These are phyloP conservation scores for Peromyscus californicus DNA, from an alignment of 2,113 vertebrate species.

Conservation along the genomic window DNA sequence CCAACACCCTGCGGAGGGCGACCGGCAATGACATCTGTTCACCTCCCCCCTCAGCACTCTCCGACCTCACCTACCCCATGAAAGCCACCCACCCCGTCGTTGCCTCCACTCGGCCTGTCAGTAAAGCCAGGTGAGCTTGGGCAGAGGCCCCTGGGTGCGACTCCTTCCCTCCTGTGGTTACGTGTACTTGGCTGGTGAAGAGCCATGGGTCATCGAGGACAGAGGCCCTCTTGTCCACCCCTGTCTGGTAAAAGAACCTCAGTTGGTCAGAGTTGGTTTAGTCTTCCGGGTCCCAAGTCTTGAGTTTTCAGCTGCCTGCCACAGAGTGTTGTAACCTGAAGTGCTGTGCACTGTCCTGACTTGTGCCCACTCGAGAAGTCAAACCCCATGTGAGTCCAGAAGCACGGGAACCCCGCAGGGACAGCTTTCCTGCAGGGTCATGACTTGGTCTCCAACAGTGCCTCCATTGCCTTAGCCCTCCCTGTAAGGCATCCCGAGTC, in stretches of 20 bases:
- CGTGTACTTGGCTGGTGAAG: background rate
- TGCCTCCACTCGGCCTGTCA: conserved; percentile 78
- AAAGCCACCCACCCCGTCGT: conserved; percentile 84
- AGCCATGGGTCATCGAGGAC: background rate
- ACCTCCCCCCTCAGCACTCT: conserved; percentile 85
- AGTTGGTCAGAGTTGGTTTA: background rate
- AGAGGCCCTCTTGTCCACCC: background rate
- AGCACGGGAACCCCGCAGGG: accelerated
- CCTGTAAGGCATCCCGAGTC: background rate
- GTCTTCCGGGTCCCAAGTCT: background rate
- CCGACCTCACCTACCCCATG: conserved; percentile 86
- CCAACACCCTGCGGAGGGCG: conserved; percentile 90
- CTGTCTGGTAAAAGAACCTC: background rate
- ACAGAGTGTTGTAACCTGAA: background rate
- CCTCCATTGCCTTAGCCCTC: background rate
- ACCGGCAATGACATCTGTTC: conserved; percentile 90
- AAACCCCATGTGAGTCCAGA: accelerated
- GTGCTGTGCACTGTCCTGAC: background rate
- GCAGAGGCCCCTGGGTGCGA: background rate
- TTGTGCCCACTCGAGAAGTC: no score
- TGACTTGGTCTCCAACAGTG: background rate
- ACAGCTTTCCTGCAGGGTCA: accelerated
- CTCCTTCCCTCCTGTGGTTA: background rate
- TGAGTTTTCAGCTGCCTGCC: background rate
- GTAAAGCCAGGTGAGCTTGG: conserved; percentile 83